Percentiles rank a stretch among this genome's conserved stretches.
These are phyloP conservation scores for Squalus acanthias DNA, from an alignment of 2,797 vertebrate species.

Conservation along the genomic window DNA sequence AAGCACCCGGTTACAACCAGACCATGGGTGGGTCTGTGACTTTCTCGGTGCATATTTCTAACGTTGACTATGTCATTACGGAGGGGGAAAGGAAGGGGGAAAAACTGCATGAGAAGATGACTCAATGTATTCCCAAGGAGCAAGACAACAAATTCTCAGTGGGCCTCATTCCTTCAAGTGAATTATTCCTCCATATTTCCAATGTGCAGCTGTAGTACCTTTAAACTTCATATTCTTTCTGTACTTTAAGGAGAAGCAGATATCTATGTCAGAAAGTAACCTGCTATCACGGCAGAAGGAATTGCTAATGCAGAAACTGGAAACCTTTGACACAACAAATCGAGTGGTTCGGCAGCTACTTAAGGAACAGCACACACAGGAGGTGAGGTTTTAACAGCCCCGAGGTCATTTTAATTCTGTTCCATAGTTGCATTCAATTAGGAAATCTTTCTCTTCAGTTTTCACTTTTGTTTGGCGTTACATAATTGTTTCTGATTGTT, in stretches of 20 bases:
- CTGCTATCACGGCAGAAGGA: constrained; percentile 71
- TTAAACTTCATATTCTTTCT: constrained; percentile 8
- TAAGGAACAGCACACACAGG: constrained; percentile 67
- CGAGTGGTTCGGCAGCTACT: constrained; percentile 71
- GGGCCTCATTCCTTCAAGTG: background rate
- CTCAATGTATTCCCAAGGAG: background rate
- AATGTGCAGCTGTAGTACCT: background rate
- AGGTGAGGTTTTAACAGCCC: constrained; percentile 58
- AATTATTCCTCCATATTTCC: background rate
- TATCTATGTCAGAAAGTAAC: constrained; percentile 67
- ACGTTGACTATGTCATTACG: background rate
- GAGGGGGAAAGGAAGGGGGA: background rate
- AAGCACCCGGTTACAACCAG: background rate
- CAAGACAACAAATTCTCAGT: background rate
- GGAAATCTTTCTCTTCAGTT: constrained; percentile 10
- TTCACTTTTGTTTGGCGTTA: background rate
- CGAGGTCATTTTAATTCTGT: background rate
- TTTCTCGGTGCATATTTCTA: background rate
- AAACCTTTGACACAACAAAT: constrained; percentile 80
- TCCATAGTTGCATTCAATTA: background rate
- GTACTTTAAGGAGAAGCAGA: constrained; percentile 62
- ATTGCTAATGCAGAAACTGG: constrained; percentile 78
- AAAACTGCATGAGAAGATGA: background rate
- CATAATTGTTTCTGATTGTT: background rate
- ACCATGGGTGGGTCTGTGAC: background rate